Base-by-base conservation (phyloP, 2,888 invertebrate species). In the Eupeodes luniger region DNA sequence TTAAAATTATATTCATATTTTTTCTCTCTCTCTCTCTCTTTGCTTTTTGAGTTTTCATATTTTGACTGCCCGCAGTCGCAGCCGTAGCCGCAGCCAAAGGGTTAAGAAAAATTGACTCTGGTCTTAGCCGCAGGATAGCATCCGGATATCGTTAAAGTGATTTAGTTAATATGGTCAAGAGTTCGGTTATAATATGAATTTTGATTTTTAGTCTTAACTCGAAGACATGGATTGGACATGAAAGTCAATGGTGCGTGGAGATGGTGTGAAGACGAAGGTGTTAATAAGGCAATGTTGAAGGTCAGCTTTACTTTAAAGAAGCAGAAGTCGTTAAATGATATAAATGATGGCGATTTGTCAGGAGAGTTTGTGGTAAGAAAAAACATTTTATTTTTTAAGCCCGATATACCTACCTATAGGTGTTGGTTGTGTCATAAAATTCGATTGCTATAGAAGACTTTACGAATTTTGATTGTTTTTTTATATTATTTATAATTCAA, bases 161-260 rank as follows among this genome's bases (percentile, higher is more conserved):
- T 85, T 85, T 85, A 78, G 85, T 74, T 85, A 81, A 81, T 85
- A 77, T 82, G 85, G 78, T 85, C 85, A 81, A 85, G 85, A 85
- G 77, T 78, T 72, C 72, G 85, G 81, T 81, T 85, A 27, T 27
- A 85, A 27, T 27, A 85, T 85, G 85, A 85, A 85, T 81, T 85
- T 78, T 72, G 67, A 64, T 55, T 64, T 80, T 64, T 0, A 59
- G 59, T 53, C 27, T 64, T 44, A 53, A 53, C 19, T 77, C n/a
- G 47, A 72, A 59, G 53, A 53, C 16, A 55, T 49, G 19, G 53
- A 51, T 12, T 10, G 16, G 40, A 51, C 16, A 47, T n/a, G 40
- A 47, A 67, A 27, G 36, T n/a, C 62, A 12, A 69, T 49, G 40
- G 27, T 27, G 44, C 44, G 27, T 5, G 11, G 44, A 44, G 16